Evolutionary conservation across 2,113 vertebrate genomes (phyloP), one percentile per base, ranked within the genome.

Genomic region (Sardina pilchardus): DNA sequence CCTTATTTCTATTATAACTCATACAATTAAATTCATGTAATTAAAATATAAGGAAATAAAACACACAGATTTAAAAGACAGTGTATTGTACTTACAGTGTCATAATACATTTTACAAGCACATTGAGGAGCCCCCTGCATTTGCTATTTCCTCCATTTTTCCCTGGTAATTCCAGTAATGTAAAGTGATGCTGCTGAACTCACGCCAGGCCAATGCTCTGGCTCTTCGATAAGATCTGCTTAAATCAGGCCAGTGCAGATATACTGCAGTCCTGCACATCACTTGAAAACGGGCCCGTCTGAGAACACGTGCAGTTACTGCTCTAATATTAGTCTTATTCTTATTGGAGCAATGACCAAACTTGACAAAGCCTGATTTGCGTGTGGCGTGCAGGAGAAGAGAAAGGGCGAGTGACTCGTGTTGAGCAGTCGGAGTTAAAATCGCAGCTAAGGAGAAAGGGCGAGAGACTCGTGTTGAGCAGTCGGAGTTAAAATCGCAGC

Each of bases 211-310:
- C 53, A 59, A 59, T 59, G 19, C 19, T 59, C 53, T 59, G 21
- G 19, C 53, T 59, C 12, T 86, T 86, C 39, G 50, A 75, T 83
- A 78, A 36, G 81, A 14, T 83, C 75, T 86, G 24, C 36, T 83
- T 26, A 83, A 86, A 86, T 50, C 63, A 80, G 63, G 44, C 56
- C 82, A 83, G 21, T 43, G 67, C 50, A 83, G 82, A 83, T 86
- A n/a, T n/a, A n/a, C n/a, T n/a, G 45, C 43, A 86, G 83, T 80
- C 45, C n/a, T 86, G 85, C 53, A 53, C 16, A 53, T 14, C 16
- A 59, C 21, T 24, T 59, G 53, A 4, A 53, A 19, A 17, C 21
- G 0, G 53, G 4, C 19, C 21, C 19, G 21, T 59, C 39, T 59
- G 53, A 59, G 24, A 19, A 59, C 53, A 59, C 53, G 2, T 24